Conservation (phyloP, 2,113 vertebrate species). For the Nannobrachium achirus region DNA sequence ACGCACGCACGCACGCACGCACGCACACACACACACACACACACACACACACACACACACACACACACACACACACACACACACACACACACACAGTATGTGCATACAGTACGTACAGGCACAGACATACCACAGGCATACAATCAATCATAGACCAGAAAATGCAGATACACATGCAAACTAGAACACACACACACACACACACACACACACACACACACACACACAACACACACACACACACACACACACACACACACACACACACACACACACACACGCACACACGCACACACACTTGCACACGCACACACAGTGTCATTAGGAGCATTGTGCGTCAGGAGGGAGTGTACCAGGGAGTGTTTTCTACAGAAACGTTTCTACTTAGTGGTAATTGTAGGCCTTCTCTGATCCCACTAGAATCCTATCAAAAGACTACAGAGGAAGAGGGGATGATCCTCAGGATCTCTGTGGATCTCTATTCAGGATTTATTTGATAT, state of each 20-base stretch:
- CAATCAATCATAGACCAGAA: too few species aligned
- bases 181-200: not conserved
- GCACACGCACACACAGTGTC: constrained; percentile 22
- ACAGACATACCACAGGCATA: too few species aligned
- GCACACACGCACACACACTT: constrained; percentile 13
- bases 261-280: constrained; percentile 5
- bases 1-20: not conserved
- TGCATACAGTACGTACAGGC: not conserved
- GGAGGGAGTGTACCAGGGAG: not conserved
- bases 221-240: too few species aligned
- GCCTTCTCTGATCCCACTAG: constrained; percentile 39
- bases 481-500: constrained; percentile 14
- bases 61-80: too few species aligned
- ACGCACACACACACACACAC: constrained; percentile 18
- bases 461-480: too few species aligned
- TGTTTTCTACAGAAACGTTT: constrained; percentile 40
- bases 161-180: too few species aligned
- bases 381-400: constrained; percentile 50
- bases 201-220: too few species aligned
- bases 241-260: constrained; percentile 17
- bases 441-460: constrained; percentile 46
- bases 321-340: constrained; percentile 41
- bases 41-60: too few species aligned
- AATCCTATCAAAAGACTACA: constrained; percentile 38
- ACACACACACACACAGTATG: constrained; percentile 11